Evolutionary conservation across 2,113 vertebrate species (phyloP), one percentile per base, ranked within the genome.

Genomic region (Semnopithecus entellus): DNA sequence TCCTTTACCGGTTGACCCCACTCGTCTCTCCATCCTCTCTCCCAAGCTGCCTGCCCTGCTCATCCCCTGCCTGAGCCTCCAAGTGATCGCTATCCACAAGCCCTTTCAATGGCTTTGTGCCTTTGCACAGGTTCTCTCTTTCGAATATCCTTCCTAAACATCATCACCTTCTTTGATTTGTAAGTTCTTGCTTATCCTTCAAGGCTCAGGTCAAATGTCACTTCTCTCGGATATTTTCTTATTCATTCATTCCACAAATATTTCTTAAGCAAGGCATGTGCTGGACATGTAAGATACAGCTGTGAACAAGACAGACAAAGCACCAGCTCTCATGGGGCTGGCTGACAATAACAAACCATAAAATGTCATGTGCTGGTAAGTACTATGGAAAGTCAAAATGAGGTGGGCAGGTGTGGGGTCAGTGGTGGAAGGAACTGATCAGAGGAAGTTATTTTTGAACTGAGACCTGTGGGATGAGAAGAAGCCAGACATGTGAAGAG

Each of bases 211-310:
- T 81, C 75, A 96, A 92, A 92, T 78, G 80, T 52, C 20, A 92
- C 50, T 92, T 89, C 27, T 94, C 84, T 64, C 16, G 14, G 22
- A 81, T 43, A 7, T 48, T 61, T 82, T 88, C 86, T 93, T 94
- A 78, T 84, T 92, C 18, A 43, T 75, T 81, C 50, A 94, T 88
- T 95, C 66, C 9, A 88, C 38, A 90, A 57, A 81, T 87, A 88
- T 9, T 90, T 88, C 43, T 64, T 88, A 85, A 91, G 92, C 68
- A 88, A 83, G 82, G 27, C 76, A 68, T 64, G 30, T 61, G 32
- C 27, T 83, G 50, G 66, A 20, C 30, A 32, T 50, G 11, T 18
- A 43, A 84, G 81, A 61, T 12, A 85, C 10, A 78, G 23, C 75
- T 83, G 45, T 72, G 78, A 81, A 61, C 30, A 92, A 79, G 88